Conservation (phyloP, 2,113 vertebrate species). For the Trachemys scripta region DNA sequence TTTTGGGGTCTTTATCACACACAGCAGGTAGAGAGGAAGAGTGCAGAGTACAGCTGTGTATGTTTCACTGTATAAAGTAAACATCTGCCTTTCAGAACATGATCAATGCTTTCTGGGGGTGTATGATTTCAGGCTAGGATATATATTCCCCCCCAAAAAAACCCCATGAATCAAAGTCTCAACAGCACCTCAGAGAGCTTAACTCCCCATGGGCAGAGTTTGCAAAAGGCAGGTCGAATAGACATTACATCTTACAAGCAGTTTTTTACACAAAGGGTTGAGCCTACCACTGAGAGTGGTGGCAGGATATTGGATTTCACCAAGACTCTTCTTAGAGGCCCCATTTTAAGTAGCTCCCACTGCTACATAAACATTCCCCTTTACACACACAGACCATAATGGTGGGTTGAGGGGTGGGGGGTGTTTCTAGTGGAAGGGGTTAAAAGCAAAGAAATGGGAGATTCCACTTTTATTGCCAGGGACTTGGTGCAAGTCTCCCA, state of each 20-base stretch:
- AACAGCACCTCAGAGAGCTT: accelerated
- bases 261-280: neutral
- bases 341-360: neutral
- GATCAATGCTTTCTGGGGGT: accelerated
- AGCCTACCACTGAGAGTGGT: accelerated
- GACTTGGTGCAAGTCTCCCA: accelerated
- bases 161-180: neutral
- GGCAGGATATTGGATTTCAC: neutral
- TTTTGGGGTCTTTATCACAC: neutral
- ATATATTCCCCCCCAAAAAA: accelerated
- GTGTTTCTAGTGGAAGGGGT: neutral
- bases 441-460: neutral
- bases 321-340: constrained; percentile 1
- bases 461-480: neutral
- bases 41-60: accelerated
- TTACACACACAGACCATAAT: neutral
- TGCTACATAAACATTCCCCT: neutral
- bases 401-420: neutral
- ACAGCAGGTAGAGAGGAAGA: neutral
- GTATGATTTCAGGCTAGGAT: neutral
- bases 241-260: neutral
- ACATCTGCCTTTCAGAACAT: neutral
- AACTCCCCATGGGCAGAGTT: accelerated
- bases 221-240: neutral
- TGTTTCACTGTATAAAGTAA: accelerated